These are phyloP conservation scores for Thaleichthys pacificus DNA, from an alignment of 2,797 vertebrate genomes.

Conservation along the genomic window DNA sequence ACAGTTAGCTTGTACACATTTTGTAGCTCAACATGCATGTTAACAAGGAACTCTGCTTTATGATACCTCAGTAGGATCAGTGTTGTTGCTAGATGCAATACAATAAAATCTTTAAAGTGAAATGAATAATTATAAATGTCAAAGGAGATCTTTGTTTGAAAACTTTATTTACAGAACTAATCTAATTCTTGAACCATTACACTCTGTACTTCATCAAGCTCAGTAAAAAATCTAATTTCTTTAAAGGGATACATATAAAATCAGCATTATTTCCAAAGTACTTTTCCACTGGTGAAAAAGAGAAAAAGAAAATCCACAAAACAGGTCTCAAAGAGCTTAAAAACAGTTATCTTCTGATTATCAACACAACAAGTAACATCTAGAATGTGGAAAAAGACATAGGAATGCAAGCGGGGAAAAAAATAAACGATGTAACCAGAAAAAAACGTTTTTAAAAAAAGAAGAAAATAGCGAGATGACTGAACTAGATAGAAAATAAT, in stretches of 20 bases:
- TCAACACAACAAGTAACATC: background rate
- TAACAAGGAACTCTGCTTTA: background rate
- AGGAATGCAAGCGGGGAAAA: background rate
- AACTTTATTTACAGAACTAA: too few relatives aligned
- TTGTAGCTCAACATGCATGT: background rate
- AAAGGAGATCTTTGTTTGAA: background rate
- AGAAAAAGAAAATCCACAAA: too few relatives aligned
- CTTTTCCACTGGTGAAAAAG: too few relatives aligned
- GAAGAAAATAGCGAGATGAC: too few relatives aligned
- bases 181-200: too few relatives aligned
- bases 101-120: too few relatives aligned
- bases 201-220: too few relatives aligned
- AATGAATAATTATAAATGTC: background rate
- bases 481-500: slow-evolving; percentile 10
- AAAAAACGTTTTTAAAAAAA: background rate
- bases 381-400: background rate
- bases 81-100: background rate
- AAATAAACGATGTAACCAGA: background rate
- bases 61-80: background rate
- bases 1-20: background rate
- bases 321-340: too few relatives aligned
- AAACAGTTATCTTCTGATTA: too few relatives aligned
- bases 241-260: too few relatives aligned
- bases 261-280: too few relatives aligned
- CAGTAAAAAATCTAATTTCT: too few relatives aligned